phyloP scores from a whole-genome alignment of 2,113 vertebrate genomes.

The Micronisus gabar region DNA sequence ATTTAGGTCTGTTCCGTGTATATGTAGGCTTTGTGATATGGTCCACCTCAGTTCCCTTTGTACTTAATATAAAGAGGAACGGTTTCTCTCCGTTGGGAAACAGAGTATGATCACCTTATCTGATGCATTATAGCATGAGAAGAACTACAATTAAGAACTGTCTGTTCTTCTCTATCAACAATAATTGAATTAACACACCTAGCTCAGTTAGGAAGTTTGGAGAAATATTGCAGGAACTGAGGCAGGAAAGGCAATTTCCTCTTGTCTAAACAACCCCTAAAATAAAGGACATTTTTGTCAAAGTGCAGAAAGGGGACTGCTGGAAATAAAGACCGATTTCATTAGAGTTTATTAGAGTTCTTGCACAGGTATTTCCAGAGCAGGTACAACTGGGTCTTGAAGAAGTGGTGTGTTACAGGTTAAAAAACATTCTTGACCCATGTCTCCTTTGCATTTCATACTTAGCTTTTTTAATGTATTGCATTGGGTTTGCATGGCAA shows the following conservation, averaged over 20 bases:
- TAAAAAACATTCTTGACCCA: neutral
- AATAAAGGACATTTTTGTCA: neutral
- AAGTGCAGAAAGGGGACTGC: neutral
- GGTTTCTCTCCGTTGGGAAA: neutral
- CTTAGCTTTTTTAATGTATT: neutral
- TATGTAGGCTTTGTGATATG: neutral
- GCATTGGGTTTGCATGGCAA: neutral
- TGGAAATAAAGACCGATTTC: neutral
- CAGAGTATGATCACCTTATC: neutral
- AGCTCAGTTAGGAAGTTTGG: neutral
- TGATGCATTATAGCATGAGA: neutral
- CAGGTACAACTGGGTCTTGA: neutral
- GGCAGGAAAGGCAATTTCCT: neutral
- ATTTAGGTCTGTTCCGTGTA: neutral
- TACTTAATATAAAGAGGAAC: neutral
- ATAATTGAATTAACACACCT: neutral
- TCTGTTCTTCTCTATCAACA: neutral
- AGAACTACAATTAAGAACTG: neutral
- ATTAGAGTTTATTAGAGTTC: neutral
- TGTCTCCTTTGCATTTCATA: neutral
- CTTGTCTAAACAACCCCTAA: neutral
- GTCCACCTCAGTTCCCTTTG: neutral
- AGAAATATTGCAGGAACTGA: neutral
- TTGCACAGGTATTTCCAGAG: neutral
- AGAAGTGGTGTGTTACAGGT: neutral